A percentile compares a stretch with the other conserved stretches of the same genome.
Conservation (phyloP, 2,113 vertebrate species). For the Pungitius pungitius region DNA sequence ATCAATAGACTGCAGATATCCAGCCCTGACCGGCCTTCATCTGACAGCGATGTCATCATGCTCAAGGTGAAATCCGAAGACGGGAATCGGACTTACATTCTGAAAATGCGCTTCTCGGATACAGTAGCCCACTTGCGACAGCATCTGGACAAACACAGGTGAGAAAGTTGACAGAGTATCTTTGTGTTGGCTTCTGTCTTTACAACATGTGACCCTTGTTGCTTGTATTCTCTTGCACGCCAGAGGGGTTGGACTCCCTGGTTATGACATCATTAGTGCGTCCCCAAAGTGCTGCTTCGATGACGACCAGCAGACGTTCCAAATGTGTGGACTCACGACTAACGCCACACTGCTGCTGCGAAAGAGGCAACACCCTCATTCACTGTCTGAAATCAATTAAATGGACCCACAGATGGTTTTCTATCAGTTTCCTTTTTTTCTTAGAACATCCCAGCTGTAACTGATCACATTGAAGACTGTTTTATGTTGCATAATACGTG, state of each 20-base stretch:
- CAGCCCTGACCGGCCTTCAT: background rate
- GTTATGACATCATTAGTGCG: slow-evolving; percentile 88
- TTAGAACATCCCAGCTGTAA: background rate
- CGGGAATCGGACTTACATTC: slow-evolving; percentile 78
- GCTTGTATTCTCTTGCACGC: background rate
- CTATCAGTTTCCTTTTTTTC: background rate
- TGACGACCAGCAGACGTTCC: slow-evolving; percentile 80
- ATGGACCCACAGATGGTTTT: background rate
- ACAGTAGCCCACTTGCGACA: slow-evolving; percentile 86
- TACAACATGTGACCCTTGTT: background rate
- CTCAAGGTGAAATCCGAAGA: slow-evolving; percentile 89
- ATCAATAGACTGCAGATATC: slow-evolving; percentile 35
- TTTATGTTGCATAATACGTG: too few species aligned
- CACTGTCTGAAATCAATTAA: background rate
- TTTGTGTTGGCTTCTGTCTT: background rate
- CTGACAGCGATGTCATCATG: slow-evolving; percentile 51
- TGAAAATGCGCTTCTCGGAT: slow-evolving; percentile 84
- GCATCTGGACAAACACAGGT: slow-evolving; percentile 85
- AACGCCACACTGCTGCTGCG: slow-evolving; percentile 82
- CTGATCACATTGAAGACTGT: background rate
- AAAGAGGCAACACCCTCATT: slow-evolving; percentile 10
- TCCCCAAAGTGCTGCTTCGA: slow-evolving; percentile 82
- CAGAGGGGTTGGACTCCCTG: slow-evolving; percentile 74
- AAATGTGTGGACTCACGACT: slow-evolving; percentile 81
- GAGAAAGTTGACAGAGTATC: background rate